These are phyloP conservation scores for Serrognathus titanus DNA, from an alignment of 2,888 invertebrate genomes.

Conservation along the genomic window DNA sequence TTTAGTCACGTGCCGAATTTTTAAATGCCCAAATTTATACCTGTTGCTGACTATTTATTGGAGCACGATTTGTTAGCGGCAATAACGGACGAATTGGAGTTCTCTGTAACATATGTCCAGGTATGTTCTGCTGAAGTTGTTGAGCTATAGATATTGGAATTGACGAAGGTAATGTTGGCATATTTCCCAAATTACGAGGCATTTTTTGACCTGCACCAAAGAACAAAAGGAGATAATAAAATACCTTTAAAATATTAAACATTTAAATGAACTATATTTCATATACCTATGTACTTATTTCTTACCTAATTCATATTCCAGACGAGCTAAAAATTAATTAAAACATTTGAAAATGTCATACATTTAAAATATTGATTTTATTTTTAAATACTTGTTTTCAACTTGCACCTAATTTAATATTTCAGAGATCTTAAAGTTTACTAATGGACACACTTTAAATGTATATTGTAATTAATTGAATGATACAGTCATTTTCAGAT, in stretches of 20 bases:
- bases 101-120: constrained; percentile 19
- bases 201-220: constrained; percentile 33
- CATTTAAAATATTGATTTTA: too few relatives aligned
- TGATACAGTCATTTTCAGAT: too few relatives aligned
- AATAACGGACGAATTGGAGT: constrained; percentile 17
- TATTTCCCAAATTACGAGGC: constrained; percentile 32
- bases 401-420: too few relatives aligned
- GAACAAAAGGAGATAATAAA: not conserved
- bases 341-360: not conserved
- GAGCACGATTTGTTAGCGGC: constrained; percentile 19
- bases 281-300: not conserved
- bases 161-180: constrained; percentile 10
- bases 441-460: too few relatives aligned
- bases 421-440: too few relatives aligned
- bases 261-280: not conserved
- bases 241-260: not conserved
- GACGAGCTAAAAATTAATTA: not conserved
- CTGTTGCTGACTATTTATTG: constrained; percentile 25
- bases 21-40: constrained; percentile 2
- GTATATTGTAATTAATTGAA: too few relatives aligned
- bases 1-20: not conserved
- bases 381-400: too few relatives aligned
- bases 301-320: not conserved
- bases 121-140: constrained; percentile 23
- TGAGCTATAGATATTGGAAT: constrained; percentile 26